A percentile compares a stretch with the other conserved stretches of the same genome.
Evolutionary conservation across 2,113 vertebrate genomes (phyloP).

Genomic region (Xyrauchen texanus): DNA sequence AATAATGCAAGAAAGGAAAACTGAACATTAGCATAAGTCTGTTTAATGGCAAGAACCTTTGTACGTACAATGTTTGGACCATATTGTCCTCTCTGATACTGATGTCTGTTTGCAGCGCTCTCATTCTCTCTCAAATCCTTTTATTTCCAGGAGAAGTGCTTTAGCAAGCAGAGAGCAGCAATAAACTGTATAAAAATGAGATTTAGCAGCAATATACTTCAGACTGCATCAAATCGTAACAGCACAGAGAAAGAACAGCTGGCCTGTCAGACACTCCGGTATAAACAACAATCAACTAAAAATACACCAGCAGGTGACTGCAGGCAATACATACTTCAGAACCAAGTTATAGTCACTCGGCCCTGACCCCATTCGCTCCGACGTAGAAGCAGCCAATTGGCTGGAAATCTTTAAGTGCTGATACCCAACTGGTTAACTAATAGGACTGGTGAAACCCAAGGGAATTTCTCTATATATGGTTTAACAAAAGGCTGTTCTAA

Average conservation of each 20-base stretch:
- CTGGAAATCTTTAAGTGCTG: too few relatives aligned
- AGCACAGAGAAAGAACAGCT: conserved; percentile 61
- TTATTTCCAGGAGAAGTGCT: conserved; percentile 13
- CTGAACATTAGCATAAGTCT: too few relatives aligned
- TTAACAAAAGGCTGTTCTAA: too few relatives aligned
- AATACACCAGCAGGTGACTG: conserved; percentile 4
- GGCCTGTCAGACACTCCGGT: conserved; percentile 29
- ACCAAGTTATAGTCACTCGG: too few relatives aligned
- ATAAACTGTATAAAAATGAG: conserved; percentile 57
- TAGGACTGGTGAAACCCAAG: too few relatives aligned
- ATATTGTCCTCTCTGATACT: not conserved
- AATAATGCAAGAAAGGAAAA: too few relatives aligned
- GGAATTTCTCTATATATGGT: too few relatives aligned
- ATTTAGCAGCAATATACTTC: conserved; percentile 59
- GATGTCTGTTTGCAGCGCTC: not conserved
- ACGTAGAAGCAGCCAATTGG: too few relatives aligned
- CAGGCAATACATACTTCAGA: not conserved
- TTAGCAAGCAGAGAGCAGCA: conserved; percentile 42
- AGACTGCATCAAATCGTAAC: conserved; percentile 58
- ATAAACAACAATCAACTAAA: conserved; percentile 41
- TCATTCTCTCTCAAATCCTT: conserved; percentile 14
- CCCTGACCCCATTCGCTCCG: too few relatives aligned
- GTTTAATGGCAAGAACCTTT: too few relatives aligned
- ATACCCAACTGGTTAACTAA: too few relatives aligned
- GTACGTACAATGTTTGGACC: too few relatives aligned